phyloP scores from a whole-genome alignment of 2,113 vertebrate genomes.

The Corythornis cristatus region DNA sequence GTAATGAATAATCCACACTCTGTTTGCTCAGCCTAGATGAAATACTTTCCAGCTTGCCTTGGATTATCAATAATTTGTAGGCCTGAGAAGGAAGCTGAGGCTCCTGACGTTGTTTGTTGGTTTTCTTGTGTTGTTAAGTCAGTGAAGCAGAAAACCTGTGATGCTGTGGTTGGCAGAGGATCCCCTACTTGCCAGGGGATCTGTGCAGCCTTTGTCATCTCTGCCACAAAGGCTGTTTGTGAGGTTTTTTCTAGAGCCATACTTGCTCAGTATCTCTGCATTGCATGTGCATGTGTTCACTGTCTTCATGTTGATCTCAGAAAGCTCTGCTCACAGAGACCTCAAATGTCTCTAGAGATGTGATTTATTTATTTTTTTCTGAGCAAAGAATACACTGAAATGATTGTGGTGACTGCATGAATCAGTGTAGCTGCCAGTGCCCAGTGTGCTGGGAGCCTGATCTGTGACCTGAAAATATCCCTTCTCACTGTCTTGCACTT shows the following conservation, averaged over 20 bases:
- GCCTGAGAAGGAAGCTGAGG: background rate
- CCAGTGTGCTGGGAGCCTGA: background rate
- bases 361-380: background rate
- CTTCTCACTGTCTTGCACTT: background rate
- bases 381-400: background rate
- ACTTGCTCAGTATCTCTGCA: background rate
- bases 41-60: background rate
- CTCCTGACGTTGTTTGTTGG: background rate
- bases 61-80: background rate
- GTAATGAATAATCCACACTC: background rate
- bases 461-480: background rate
- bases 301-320: background rate
- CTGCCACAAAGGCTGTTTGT: background rate
- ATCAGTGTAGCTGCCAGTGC: background rate
- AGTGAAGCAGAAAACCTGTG: background rate
- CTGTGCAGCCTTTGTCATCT: background rate
- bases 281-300: background rate
- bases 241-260: background rate
- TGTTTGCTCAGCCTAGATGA: background rate
- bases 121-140: background rate
- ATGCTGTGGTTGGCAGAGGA: background rate
- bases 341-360: background rate
- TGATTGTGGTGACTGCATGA: background rate
- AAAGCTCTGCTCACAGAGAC: background rate
- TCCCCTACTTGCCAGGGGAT: rapidly evolving